Evolutionary conservation across 2,797 vertebrate species (phyloP).

Genomic region (Phylloscopus collybita): DNA sequence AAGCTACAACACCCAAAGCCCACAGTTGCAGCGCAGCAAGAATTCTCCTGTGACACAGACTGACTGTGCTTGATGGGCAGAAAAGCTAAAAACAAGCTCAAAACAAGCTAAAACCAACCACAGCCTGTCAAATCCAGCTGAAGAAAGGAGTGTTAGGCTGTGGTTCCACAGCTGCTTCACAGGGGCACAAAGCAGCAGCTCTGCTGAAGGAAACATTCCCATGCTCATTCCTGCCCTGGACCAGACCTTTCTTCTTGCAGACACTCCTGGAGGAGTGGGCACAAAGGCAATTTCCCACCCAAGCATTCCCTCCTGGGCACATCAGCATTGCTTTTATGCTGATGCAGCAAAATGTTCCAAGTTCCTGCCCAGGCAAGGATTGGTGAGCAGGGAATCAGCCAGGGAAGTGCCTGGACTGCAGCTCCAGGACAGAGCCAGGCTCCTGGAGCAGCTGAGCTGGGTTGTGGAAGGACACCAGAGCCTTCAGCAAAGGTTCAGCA

Average conservation of each 20-base stretch:
- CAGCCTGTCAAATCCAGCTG: background rate
- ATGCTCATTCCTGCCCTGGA: background rate
- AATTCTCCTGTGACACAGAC: background rate
- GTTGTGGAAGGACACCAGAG: rapidly evolving
- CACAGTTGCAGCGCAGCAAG: background rate
- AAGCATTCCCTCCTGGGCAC: background rate
- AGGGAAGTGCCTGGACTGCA: background rate
- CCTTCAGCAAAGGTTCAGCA: background rate
- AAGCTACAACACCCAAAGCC: background rate
- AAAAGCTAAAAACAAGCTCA: background rate
- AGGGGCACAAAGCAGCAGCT: background rate
- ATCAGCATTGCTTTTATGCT: background rate
- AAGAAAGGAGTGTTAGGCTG: background rate
- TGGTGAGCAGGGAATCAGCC: background rate
- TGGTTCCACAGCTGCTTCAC: background rate
- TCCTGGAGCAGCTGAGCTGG: background rate
- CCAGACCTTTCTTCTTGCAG: background rate
- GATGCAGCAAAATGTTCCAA: background rate
- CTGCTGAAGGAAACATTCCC: background rate
- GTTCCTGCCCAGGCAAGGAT: background rate
- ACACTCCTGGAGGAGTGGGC: background rate
- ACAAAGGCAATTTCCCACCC: background rate
- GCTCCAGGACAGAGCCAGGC: background rate
- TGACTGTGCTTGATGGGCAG: background rate
- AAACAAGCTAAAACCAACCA: background rate